A percentile compares a stretch with the other conserved stretches of the same genome.
Evolutionary conservation across 2,797 vertebrate species (phyloP).

Genomic region (Eulemur mongoz): DNA sequence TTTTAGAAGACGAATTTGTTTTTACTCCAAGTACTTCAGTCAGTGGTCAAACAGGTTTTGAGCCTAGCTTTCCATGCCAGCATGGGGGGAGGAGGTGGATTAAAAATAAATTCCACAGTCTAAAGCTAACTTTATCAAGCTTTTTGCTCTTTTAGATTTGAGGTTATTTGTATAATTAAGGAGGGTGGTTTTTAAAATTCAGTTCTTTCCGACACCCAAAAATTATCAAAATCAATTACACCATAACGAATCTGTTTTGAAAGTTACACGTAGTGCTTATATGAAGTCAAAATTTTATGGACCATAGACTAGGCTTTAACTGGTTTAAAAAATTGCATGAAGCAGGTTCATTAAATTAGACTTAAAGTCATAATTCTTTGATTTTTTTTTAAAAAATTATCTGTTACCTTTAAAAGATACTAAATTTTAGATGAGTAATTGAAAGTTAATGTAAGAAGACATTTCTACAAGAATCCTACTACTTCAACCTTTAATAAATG

Average conservation of each 20-base stretch:
- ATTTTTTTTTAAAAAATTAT: constrained; percentile 21
- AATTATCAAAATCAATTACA: background rate
- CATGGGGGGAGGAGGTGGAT: background rate
- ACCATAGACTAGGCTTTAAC: background rate
- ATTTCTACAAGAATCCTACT: constrained; percentile 38
- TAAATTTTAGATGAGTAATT: constrained; percentile 3
- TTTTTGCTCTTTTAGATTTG: constrained; percentile 29
- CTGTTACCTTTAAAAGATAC: background rate
- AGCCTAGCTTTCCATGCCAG: constrained; percentile 26
- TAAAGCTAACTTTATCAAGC: constrained; percentile 19
- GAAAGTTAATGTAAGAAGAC: background rate
- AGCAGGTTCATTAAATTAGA: constrained; percentile 13
- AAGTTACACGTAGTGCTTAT: background rate
- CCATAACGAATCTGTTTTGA: background rate
- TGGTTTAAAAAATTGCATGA: background rate
- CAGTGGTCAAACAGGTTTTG: constrained; percentile 63
- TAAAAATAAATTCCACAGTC: constrained; percentile 27
- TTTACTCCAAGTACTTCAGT: constrained; percentile 34
- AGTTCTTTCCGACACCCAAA: background rate
- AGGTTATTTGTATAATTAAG: constrained; percentile 10
- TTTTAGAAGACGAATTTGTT: constrained; percentile 60
- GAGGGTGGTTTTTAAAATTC: constrained; percentile 23
- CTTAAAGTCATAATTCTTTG: constrained; percentile 33
- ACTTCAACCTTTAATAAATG: constrained; percentile 21
- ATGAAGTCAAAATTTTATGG: background rate